Evolutionary conservation across 2,797 vertebrate genomes (phyloP).

Genomic region (Cichlasoma orientale): DNA sequence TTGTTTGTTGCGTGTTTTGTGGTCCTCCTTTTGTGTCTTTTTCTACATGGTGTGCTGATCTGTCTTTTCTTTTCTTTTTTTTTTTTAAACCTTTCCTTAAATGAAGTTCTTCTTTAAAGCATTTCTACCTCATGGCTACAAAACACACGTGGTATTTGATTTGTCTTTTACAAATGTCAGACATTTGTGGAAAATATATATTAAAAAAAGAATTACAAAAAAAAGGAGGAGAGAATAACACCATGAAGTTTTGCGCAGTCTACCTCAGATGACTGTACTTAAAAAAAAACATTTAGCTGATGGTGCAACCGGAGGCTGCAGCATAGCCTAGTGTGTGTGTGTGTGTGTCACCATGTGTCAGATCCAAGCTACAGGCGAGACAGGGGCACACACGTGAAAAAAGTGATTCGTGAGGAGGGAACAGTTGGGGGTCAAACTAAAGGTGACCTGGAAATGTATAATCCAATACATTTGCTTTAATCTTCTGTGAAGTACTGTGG

Average conservation of each 20-base stretch:
- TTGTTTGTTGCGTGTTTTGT: constrained; percentile 39
- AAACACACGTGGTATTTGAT: constrained; percentile 93
- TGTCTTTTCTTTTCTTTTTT: background rate
- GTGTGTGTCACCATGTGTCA: constrained; percentile 40
- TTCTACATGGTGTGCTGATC: constrained; percentile 65
- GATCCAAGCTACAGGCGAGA: background rate
- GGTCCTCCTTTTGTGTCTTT: constrained; percentile 63
- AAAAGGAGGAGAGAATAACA: constrained; percentile 70
- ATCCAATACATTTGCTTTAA: constrained; percentile 82
- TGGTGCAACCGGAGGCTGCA: constrained; percentile 71
- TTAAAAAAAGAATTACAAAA: background rate
- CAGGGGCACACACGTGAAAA: constrained; percentile 71
- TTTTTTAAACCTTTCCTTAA: constrained; percentile 58
- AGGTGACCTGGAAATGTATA: constrained; percentile 82
- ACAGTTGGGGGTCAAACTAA: constrained; percentile 80
- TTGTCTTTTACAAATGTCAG: constrained; percentile 87
- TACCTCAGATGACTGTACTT: constrained; percentile 94
- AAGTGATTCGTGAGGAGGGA: constrained; percentile 71
- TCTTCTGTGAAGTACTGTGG: constrained; percentile 81
- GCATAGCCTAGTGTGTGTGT: constrained; percentile 74
- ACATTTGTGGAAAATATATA: constrained; percentile 80
- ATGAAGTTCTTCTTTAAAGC: constrained; percentile 88
- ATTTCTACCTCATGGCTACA: constrained; percentile 98
- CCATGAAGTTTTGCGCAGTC: constrained; percentile 90
- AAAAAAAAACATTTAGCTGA: constrained; percentile 89